phyloP scores from a whole-genome alignment of 2,888 invertebrate genomes.

The Steromphala cineraria region DNA sequence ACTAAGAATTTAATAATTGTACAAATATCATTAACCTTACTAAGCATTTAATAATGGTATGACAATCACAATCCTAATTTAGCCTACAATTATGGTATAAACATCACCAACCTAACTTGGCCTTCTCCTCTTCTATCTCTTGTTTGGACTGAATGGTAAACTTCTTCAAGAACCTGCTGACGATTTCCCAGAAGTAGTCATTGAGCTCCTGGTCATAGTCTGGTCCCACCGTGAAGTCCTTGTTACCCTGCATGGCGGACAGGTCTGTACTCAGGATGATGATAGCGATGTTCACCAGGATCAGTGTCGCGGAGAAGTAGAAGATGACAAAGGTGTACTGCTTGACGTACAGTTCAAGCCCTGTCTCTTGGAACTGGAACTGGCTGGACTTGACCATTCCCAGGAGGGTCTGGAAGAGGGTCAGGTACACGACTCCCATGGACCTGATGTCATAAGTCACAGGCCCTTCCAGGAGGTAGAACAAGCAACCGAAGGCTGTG shows the following conservation, averaged over 20 bases:
- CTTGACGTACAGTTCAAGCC: not conserved
- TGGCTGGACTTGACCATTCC: not conserved
- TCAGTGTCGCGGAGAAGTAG: constrained; percentile 23
- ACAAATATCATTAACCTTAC: too few relatives aligned
- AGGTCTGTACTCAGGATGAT: constrained; percentile 1
- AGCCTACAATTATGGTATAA: too few relatives aligned
- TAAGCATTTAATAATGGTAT: too few relatives aligned
- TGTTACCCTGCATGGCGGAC: not conserved
- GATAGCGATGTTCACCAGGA: constrained; percentile 29
- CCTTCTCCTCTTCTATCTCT: too few relatives aligned
- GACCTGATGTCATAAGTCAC: not conserved
- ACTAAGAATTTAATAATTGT: too few relatives aligned
- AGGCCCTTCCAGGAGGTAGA: constrained; percentile 25
- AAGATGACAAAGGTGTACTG: constrained; percentile 25
- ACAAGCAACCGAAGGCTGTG: constrained; percentile 28
- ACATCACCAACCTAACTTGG: too few relatives aligned
- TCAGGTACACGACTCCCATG: not conserved
- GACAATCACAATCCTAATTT: too few relatives aligned
- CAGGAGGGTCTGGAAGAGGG: not conserved
- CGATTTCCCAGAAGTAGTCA: not conserved
- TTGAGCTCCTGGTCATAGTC: not conserved
- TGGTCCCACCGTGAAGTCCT: not conserved
- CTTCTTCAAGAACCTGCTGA: not conserved
- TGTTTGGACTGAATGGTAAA: not conserved
- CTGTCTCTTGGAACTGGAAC: not conserved